A percentile compares a stretch with the other conserved stretches of the same genome.
phyloP scores from a whole-genome alignment of 2,888 invertebrate genomes.

The Pocota personata region DNA sequence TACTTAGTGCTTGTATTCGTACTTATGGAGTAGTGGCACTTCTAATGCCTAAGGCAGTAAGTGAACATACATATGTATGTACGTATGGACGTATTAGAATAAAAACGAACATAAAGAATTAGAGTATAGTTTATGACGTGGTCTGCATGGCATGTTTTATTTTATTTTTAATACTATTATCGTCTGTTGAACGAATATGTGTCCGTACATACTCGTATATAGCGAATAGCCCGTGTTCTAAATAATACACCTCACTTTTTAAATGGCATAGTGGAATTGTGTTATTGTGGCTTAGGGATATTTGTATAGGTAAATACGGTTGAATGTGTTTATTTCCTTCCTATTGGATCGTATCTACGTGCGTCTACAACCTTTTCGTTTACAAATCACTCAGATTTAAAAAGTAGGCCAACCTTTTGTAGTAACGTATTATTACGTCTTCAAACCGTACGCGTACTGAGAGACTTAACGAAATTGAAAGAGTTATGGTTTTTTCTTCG shows the following conservation, averaged over 20 bases:
- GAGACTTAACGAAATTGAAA: no score
- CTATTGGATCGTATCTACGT: no score
- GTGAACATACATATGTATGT: neutral
- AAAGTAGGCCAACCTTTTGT: no score
- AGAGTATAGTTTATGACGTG: slow-evolving; percentile 9
- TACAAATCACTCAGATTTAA: no score
- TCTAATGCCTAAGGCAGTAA: slow-evolving; percentile 11
- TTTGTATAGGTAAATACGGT: no score
- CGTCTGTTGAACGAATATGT: neutral
- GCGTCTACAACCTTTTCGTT: no score
- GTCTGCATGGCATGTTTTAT: slow-evolving; percentile 3
- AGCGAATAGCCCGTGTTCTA: no score
- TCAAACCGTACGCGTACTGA: no score
- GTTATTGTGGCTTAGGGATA: neutral
- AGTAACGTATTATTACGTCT: no score
- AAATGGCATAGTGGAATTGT: neutral
- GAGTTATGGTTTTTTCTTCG: no score
- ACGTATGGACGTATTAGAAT: slow-evolving; percentile 52
- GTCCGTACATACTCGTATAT: no score
- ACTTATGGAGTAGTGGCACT: neutral
- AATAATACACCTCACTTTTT: no score
- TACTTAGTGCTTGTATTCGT: slow-evolving; percentile 33
- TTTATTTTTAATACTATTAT: slow-evolving; percentile 54
- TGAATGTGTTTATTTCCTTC: neutral
- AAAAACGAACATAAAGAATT: slow-evolving; percentile 7